phyloP scores from a whole-genome alignment of 2,113 vertebrate species.

The Scomber colias region DNA sequence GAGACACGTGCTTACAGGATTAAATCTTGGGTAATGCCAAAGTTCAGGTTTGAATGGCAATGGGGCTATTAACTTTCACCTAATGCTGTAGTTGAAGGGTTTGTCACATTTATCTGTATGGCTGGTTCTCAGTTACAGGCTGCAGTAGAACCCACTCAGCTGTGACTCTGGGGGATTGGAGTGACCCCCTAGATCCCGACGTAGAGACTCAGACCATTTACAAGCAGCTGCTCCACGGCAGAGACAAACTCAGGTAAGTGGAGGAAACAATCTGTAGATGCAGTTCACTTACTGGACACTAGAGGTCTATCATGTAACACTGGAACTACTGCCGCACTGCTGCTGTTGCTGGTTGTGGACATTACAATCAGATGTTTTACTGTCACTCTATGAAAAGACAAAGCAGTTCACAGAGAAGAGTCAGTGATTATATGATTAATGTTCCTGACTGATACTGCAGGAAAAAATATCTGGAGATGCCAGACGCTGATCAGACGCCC shows the following conservation, averaged over 20 bases:
- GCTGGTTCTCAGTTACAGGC: constrained; percentile 81
- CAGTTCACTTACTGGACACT: constrained; percentile 64
- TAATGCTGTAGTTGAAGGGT: not conserved
- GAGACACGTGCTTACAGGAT: not conserved
- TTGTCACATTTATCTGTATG: not conserved
- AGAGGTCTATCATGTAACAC: constrained; percentile 75
- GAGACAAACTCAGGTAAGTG: constrained; percentile 86
- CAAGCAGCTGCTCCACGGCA: constrained; percentile 88
- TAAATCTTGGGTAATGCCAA: not conserved
- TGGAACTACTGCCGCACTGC: not conserved
- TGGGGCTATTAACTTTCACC: not conserved
- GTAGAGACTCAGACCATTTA: constrained; percentile 90
- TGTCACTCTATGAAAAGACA: not conserved
- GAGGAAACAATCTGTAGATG: constrained; percentile 10
- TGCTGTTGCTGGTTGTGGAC: constrained; percentile 8
- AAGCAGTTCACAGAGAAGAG: not conserved
- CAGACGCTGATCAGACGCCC: constrained; percentile 46
- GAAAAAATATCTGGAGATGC: constrained; percentile 84
- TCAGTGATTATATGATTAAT: constrained; percentile 30
- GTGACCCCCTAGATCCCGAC: constrained; percentile 89
- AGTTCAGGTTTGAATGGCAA: not conserved
- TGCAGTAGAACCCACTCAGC: constrained; percentile 93
- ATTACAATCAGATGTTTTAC: constrained; percentile 15
- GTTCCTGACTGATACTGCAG: constrained; percentile 70
- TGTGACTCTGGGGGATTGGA: constrained; percentile 91